Base-by-base conservation (phyloP, 2,797 vertebrate genomes). In the Pampus argenteus region DNA sequence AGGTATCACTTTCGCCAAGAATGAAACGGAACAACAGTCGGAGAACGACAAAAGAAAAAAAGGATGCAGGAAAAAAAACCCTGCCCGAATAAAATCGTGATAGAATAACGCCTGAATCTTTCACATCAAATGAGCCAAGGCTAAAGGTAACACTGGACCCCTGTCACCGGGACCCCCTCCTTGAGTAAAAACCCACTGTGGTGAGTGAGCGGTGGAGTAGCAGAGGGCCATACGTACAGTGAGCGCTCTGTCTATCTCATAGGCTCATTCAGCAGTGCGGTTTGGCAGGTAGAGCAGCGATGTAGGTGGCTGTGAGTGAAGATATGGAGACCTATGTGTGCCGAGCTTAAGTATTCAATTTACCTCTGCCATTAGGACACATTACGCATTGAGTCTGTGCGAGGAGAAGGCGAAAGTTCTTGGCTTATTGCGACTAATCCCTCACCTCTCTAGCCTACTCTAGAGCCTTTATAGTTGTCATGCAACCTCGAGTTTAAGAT, bases 271-370 rank as follows among this genome's bases (percentile, higher is more conserved):
- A 91, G 83, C 70, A 22, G 2, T 90, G 91, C 50, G 92, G 91
- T 92, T 91, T 93, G 91, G 92, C 90, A 88, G 69, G 71, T 62
- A 17, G n/a, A 49, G 68, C 60, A 1, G 66, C 91, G 67, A 89
- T 87, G 91, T 93, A 92, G 91, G 92, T 93, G 91, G 92, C 86
- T 86, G 59, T 42, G 69, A 79, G 75, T 79, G 85, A 81, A 86
- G 83, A 84, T 90, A 88, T 56, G 86, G 76, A 87, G 83, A 84
- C 82, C 83, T 48, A 66, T 86, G 84, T 89, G 85, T 84, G 72
- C 82, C 74, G 5, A 81, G 81, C 87, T 90, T 88, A 88, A 91
- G 89, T 82, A 84, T 91, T 90, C 78, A 85, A 72, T 85, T 81
- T 82, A 74, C 74, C 54, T 63, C 77, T 49, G 50, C 86, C 78